These are phyloP conservation scores for Actinostola sp. DNA, from an alignment of 92 coral and sea anemone genomes.

Conservation along the genomic window DNA sequence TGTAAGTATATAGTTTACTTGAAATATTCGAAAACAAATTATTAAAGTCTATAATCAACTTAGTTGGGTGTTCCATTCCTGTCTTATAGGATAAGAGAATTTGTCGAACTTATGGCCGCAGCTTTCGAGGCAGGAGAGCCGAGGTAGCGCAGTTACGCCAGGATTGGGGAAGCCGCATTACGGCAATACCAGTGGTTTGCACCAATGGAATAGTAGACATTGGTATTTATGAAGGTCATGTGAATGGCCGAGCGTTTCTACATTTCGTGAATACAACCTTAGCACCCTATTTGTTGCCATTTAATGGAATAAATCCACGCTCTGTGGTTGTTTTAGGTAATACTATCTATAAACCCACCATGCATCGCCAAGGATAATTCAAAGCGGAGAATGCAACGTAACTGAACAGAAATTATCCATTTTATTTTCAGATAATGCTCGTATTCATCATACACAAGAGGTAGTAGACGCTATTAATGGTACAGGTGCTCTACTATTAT, in stretches of 20 bases:
- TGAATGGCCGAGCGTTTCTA: constrained; percentile 7
- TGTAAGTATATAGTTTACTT: constrained; percentile 6
- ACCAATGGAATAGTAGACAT: constrained; percentile 22
- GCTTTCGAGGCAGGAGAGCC: constrained; percentile 13
- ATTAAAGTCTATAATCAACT: background rate
- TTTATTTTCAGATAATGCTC: constrained; percentile 46
- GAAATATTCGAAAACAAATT: background rate
- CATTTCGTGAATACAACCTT: constrained; percentile 22
- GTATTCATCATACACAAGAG: constrained; percentile 41
- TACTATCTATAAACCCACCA: background rate
- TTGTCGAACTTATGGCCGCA: constrained; percentile 16
- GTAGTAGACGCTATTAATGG: constrained; percentile 44
- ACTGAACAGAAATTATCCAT: background rate
- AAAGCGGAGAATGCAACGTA: no score
- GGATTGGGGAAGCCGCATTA: constrained; percentile 20
- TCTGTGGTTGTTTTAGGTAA: constrained; percentile 34
- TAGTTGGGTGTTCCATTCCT: no score
- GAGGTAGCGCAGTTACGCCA: background rate
- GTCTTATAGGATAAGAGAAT: constrained; percentile 28
- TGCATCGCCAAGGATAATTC: background rate
- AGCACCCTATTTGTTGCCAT: constrained; percentile 19
- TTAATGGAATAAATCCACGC: constrained; percentile 30
- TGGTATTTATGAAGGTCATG: constrained; percentile 27
- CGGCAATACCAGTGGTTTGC: constrained; percentile 35
- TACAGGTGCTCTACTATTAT: constrained; percentile 38